These are phyloP conservation scores for Leiothrix lutea DNA, from an alignment of 2,113 vertebrate genomes.

Conservation along the genomic window DNA sequence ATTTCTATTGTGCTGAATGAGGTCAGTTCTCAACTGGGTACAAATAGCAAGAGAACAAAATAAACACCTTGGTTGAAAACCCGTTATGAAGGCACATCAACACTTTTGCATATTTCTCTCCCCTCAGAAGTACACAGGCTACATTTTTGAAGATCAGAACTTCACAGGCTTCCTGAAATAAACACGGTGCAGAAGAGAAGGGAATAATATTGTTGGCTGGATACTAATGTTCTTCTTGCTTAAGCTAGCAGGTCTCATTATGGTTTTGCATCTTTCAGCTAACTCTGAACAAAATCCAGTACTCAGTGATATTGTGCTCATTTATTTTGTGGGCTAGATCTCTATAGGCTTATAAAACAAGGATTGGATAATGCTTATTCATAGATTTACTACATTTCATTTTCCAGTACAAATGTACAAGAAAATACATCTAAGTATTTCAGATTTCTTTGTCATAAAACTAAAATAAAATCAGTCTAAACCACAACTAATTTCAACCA, in stretches of 20 bases:
- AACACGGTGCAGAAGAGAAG: not conserved
- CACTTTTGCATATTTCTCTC: not conserved
- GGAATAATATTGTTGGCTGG: not conserved
- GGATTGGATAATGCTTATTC: not conserved
- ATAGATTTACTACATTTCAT: not conserved
- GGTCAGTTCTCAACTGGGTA: not conserved
- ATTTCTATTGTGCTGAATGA: not conserved
- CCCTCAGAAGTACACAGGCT: not conserved
- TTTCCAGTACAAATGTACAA: not conserved
- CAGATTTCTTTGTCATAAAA: not conserved
- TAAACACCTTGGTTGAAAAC: not conserved
- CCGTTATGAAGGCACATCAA: not conserved
- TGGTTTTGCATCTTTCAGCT: slow-evolving; percentile 17
- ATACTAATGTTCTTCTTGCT: not conserved
- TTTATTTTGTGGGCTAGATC: slow-evolving; percentile 2
- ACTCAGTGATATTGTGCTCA: not conserved
- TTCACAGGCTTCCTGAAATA: not conserved
- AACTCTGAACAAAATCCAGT: not conserved
- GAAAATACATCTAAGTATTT: not conserved
- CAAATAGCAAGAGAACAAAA: not conserved
- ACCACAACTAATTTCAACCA: not conserved
- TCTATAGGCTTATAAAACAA: not conserved
- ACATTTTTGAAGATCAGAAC: not conserved
- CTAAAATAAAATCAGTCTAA: slow-evolving; percentile 3
- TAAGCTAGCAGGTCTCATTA: not conserved